These are phyloP conservation scores for Sciurus niger DNA, from an alignment of 2,113 vertebrate species.

Conservation along the genomic window DNA sequence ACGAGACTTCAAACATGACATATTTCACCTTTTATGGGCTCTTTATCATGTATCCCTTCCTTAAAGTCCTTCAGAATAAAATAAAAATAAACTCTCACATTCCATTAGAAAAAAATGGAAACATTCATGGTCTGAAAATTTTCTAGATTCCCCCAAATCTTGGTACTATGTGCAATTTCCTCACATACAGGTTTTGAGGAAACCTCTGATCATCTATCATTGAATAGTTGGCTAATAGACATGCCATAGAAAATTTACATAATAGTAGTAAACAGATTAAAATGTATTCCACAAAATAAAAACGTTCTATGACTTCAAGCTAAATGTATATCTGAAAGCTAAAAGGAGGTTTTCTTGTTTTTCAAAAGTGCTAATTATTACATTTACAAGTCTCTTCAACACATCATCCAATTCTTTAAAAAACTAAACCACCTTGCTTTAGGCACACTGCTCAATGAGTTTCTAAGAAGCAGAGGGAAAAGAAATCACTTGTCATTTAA, in stretches of 20 bases:
- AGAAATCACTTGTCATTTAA: conserved; percentile 95
- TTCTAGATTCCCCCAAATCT: too few species aligned
- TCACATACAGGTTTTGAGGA: conserved; percentile 73
- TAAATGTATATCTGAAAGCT: conserved; percentile 89
- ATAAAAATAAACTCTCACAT: too few species aligned
- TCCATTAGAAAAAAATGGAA: too few species aligned
- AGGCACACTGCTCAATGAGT: conserved; percentile 75
- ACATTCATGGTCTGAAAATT: too few species aligned
- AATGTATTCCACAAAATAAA: conserved; percentile 90
- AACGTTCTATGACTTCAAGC: conserved; percentile 88
- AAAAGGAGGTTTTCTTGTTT: conserved; percentile 85
- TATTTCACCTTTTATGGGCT: conserved; percentile 77
- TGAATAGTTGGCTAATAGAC: conserved; percentile 83
- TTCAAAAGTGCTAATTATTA: conserved; percentile 80
- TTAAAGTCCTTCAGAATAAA: conserved; percentile 86
- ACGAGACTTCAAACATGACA: conserved; percentile 81
- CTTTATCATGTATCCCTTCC: conserved; percentile 81
- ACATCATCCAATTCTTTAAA: too few species aligned
- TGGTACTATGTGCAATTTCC: too few species aligned
- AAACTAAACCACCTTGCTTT: too few species aligned
- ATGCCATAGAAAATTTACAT: conserved; percentile 86
- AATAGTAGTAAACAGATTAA: conserved; percentile 89
- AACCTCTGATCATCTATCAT: conserved; percentile 84
- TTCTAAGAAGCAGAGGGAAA: conserved; percentile 72
- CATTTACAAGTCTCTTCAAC: too few species aligned